These are phyloP conservation scores for Pseudomyrmex flavicornis DNA, from an alignment of 1,140 invertebrate species.

Conservation along the genomic window DNA sequence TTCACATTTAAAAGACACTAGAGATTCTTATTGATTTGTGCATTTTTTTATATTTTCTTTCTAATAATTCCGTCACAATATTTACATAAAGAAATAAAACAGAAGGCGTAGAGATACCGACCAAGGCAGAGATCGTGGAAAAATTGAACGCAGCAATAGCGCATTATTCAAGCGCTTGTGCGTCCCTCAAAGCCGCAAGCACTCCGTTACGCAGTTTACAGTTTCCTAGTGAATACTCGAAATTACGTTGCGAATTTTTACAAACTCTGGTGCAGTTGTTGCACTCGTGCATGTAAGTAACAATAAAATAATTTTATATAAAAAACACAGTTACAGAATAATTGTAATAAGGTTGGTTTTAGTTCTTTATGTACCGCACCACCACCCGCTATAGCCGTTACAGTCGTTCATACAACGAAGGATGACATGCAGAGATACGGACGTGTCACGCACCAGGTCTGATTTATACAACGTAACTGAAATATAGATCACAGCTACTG, in stretches of 20 bases:
- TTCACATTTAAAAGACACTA: background rate
- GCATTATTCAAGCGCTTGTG: slow-evolving; percentile 88
- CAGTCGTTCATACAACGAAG: slow-evolving; percentile 91
- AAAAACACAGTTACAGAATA: background rate
- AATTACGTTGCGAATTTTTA: slow-evolving; percentile 91
- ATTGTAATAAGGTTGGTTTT: slow-evolving; percentile 31
- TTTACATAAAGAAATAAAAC: slow-evolving; percentile 71
- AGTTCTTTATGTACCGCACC: slow-evolving; percentile 94
- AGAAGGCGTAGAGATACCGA: slow-evolving; percentile 75
- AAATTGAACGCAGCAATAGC: slow-evolving; percentile 88
- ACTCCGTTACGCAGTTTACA: slow-evolving; percentile 88
- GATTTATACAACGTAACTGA: background rate
- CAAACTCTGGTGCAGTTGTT: slow-evolving; percentile 91
- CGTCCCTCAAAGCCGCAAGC: slow-evolving; percentile 90
- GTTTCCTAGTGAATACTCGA: slow-evolving; percentile 93
- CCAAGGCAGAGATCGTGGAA: slow-evolving; percentile 83
- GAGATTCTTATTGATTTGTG: slow-evolving; percentile 5
- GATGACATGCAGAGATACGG: slow-evolving; percentile 94
- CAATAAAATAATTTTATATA: background rate
- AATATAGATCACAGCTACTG: background rate
- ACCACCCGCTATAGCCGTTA: slow-evolving; percentile 95
- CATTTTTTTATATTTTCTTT: slow-evolving; percentile 7
- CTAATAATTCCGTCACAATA: slow-evolving; percentile 25
- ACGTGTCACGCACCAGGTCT: slow-evolving; percentile 91
- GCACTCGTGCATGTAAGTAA: slow-evolving; percentile 87